phyloP scores from a whole-genome alignment of 1,140 invertebrate genomes.

The Eueides isabella region DNA sequence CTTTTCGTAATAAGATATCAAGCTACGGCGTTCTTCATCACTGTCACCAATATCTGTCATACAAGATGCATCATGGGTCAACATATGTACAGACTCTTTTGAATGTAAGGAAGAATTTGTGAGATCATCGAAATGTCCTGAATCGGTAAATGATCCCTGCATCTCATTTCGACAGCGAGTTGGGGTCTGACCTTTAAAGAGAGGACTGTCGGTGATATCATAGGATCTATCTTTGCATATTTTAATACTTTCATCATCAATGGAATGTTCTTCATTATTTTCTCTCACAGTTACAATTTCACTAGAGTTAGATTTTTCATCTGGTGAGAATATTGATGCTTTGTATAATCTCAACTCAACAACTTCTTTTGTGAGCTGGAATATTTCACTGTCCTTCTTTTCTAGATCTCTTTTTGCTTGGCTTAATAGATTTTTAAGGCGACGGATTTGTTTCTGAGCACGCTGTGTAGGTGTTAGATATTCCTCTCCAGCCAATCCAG shows the following conservation, averaged over 20 bases:
- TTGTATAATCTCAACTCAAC: constrained; percentile 91
- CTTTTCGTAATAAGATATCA: constrained; percentile 87
- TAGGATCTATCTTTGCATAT: constrained; percentile 63
- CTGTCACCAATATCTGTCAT: constrained; percentile 79
- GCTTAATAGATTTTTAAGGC: constrained; percentile 86
- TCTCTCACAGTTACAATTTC: constrained; percentile 89
- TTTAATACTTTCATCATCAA: constrained; percentile 77
- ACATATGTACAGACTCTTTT: constrained; percentile 85
- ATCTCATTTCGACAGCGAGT: constrained; percentile 81
- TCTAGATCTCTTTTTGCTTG: constrained; percentile 89
- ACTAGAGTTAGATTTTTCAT: constrained; percentile 88
- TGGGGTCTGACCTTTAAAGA: constrained; percentile 69
- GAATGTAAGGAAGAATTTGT: constrained; percentile 88
- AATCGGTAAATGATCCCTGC: constrained; percentile 90
- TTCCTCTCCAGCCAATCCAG: constrained; percentile 87
- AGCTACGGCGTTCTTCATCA: constrained; percentile 85
- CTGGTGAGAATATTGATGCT: constrained; percentile 88
- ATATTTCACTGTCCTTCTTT: constrained; percentile 90
- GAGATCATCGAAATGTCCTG: constrained; percentile 92
- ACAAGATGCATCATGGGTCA: constrained; percentile 82
- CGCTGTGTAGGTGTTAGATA: constrained; percentile 94
- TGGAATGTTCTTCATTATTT: constrained; percentile 82
- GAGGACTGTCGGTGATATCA: constrained; percentile 73
- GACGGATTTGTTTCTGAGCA: constrained; percentile 89
- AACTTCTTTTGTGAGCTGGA: constrained; percentile 91